These are phyloP conservation scores for Hydrolagus affinis DNA, from an alignment of 2,113 vertebrate genomes.

Conservation along the genomic window DNA sequence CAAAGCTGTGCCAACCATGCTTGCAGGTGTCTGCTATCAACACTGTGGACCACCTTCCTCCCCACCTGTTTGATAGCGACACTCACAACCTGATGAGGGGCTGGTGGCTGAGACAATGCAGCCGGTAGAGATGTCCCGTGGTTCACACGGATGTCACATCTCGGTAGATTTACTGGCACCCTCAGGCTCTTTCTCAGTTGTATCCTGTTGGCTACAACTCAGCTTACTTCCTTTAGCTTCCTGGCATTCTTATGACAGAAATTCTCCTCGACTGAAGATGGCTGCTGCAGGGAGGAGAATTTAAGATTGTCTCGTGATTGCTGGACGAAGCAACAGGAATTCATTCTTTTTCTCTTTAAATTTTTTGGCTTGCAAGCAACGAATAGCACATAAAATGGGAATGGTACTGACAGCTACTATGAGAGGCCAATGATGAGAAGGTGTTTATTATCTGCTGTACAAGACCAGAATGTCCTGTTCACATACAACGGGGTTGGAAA, in stretches of 20 bases:
- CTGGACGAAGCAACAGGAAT: background rate
- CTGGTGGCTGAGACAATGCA: background rate
- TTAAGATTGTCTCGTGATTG: background rate
- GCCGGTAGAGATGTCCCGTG: background rate
- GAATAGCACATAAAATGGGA: background rate
- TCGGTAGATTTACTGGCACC: slow-evolving; percentile 14
- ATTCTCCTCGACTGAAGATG: background rate
- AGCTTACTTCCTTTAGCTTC: background rate
- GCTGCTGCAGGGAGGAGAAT: background rate
- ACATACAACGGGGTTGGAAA: background rate
- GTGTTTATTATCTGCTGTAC: background rate
- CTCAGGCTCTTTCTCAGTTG: background rate
- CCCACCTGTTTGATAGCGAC: background rate
- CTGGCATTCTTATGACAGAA: background rate
- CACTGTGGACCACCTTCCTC: background rate
- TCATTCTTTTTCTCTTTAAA: too few relatives aligned
- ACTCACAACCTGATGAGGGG: background rate
- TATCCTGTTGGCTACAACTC: background rate
- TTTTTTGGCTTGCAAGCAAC: background rate
- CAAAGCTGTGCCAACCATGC: background rate
- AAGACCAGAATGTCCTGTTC: background rate
- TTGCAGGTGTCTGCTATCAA: background rate
- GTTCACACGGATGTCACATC: background rate
- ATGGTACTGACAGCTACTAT: background rate
- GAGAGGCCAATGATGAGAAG: background rate